Percentiles rank a stretch among this genome's conserved stretches.
Conservation (phyloP, 2,888 invertebrate genomes). For the Frankliniella fusca region DNA sequence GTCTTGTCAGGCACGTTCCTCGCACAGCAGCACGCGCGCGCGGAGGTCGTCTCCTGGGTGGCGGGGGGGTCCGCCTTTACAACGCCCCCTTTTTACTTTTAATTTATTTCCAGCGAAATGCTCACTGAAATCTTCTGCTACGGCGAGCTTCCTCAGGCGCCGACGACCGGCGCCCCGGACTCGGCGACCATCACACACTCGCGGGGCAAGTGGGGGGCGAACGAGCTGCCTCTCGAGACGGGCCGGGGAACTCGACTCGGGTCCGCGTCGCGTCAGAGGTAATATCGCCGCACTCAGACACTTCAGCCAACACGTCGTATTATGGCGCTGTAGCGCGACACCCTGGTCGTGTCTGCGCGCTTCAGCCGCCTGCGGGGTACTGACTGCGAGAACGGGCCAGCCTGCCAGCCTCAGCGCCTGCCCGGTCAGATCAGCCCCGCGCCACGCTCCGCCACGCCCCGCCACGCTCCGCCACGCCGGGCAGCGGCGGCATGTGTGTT, state of each 20-base stretch:
- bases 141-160: slow-evolving; percentile 8
- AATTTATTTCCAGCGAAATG: not conserved
- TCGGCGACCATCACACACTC: not conserved
- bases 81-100: not conserved
- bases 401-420: not conserved
- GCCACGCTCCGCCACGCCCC: not conserved
- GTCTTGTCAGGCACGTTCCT: not conserved
- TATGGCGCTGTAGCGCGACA: not conserved
- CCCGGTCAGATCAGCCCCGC: not conserved
- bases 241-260: not conserved
- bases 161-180: slow-evolving; percentile 4
- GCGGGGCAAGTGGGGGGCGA: not conserved
- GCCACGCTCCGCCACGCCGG: not conserved
- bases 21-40: no score
- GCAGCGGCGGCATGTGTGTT: no score
- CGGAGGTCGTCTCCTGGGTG: no score
- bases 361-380: slow-evolving; percentile 6
- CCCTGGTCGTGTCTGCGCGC: not conserved
- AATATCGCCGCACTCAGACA: slow-evolving; percentile 10
- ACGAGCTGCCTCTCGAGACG: not conserved
- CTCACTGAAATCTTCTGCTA: not conserved
- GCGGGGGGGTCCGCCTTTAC: not conserved
- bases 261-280: not conserved
- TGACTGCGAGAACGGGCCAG: not conserved
- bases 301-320: not conserved